These are phyloP conservation scores for Polyommatus iphigenia DNA, from an alignment of 2,888 invertebrate genomes.

Conservation along the genomic window DNA sequence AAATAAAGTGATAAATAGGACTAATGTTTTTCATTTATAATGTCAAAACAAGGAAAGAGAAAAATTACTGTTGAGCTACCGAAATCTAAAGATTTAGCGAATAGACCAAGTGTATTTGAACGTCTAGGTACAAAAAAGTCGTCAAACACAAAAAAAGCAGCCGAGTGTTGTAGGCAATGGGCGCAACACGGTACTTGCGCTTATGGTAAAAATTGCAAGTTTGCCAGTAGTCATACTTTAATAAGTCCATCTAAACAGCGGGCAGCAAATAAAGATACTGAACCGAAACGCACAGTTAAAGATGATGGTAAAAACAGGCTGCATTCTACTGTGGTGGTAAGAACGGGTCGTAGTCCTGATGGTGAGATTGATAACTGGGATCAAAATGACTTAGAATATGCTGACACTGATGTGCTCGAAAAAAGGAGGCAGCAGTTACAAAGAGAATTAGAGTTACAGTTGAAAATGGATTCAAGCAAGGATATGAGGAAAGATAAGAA, in stretches of 20 bases:
- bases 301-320: conserved; percentile 84
- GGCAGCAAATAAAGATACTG: conserved; percentile 83
- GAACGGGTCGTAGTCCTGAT: conserved; percentile 81
- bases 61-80: conserved; percentile 88
- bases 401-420: conserved; percentile 89
- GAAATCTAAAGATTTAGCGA: conserved; percentile 83
- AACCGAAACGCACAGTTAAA: conserved; percentile 74
- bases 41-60: conserved; percentile 85
- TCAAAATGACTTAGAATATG: conserved; percentile 88
- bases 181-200: conserved; percentile 88
- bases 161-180: conserved; percentile 88
- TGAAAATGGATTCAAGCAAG: conserved; percentile 86
- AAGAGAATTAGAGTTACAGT: conserved; percentile 87
- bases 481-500: conserved; percentile 85
- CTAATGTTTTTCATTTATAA: conserved; percentile 75
- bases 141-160: conserved; percentile 77
- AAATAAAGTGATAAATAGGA: conserved; percentile 54
- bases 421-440: conserved; percentile 87
- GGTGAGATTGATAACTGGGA: conserved; percentile 88
- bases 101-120: conserved; percentile 90
- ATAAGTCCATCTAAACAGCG: conserved; percentile 88
- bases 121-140: conserved; percentile 88
- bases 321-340: conserved; percentile 82
- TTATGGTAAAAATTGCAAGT: conserved; percentile 89
- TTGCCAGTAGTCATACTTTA: conserved; percentile 86